These are phyloP conservation scores for Noctuana brunneofusca DNA, from an alignment of 2,888 invertebrate genomes.

Conservation along the genomic window DNA sequence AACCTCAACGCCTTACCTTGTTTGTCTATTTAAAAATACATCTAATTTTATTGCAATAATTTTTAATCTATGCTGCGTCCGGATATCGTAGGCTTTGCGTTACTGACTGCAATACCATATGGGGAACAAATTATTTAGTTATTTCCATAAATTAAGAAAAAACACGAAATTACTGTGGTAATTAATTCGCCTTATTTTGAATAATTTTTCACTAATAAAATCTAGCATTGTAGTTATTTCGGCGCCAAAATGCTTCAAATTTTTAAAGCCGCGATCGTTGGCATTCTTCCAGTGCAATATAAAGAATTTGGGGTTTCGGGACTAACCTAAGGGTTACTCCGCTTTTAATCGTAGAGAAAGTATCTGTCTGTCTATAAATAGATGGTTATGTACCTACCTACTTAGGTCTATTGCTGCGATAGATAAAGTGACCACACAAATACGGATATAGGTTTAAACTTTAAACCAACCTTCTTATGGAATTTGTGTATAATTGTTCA, in stretches of 20 bases:
- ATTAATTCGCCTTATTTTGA: not conserved
- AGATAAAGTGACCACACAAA: no score
- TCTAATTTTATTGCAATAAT: not conserved
- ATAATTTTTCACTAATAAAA: not conserved
- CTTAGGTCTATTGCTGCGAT: no score
- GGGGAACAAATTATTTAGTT: no score
- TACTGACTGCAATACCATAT: no score
- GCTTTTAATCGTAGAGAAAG: no score
- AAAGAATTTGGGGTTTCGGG: constrained; percentile 48
- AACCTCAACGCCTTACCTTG: constrained; percentile 48
- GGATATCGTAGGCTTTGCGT: not conserved
- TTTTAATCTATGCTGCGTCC: not conserved
- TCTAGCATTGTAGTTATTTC: constrained; percentile 36
- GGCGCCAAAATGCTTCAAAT: constrained; percentile 45
- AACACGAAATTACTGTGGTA: not conserved
- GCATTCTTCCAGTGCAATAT: constrained; percentile 49
- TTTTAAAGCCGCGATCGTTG: constrained; percentile 42
- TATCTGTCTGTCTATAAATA: no score
- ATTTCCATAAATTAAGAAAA: not conserved
- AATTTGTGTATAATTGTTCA: no score
- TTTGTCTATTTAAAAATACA: constrained; percentile 14
- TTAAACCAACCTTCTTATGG: no score
- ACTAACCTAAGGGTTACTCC: constrained; percentile 39
- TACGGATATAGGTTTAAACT: no score
- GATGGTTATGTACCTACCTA: no score